Conservation (phyloP, 2,888 invertebrate species). For the Drosophila lacicola region DNA sequence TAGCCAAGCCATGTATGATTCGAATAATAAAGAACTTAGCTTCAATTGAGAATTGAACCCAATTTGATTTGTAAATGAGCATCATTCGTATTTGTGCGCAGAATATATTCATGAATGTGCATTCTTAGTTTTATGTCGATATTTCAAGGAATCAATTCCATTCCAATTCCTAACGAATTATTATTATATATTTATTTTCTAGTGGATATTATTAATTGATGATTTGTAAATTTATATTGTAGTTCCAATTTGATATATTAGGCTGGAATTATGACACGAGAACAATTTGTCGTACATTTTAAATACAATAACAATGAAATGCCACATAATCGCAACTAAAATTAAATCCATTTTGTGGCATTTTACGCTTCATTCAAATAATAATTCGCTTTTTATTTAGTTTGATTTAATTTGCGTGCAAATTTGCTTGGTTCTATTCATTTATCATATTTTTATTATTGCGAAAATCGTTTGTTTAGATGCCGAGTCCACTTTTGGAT, state of each 20-base stretch:
- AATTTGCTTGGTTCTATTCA: slow-evolving; percentile 6
- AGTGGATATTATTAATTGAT: not conserved
- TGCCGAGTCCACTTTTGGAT: not conserved
- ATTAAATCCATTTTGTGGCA: not conserved
- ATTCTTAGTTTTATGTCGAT: not conserved
- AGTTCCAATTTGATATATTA: not conserved
- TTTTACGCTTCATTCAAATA: slow-evolving; percentile 1
- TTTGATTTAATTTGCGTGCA: slow-evolving; percentile 3
- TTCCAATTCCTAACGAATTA: too few species aligned
- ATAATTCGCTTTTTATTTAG: slow-evolving; percentile 3
- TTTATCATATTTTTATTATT: not conserved
- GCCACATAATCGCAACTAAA: slow-evolving; percentile 2
- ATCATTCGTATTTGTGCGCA: not conserved
- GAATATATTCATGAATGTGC: not conserved
- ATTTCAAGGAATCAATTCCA: not conserved
- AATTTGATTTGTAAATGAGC: not conserved
- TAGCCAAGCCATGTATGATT: not conserved
- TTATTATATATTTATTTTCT: too few species aligned
- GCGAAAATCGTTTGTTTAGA: not conserved
- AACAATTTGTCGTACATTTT: not conserved
- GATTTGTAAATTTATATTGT: not conserved
- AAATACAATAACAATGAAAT: not conserved
- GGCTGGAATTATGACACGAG: not conserved
- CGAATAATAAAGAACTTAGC: not conserved
- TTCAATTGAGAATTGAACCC: not conserved